Percentiles rank a stretch among this genome's conserved stretches.
These are phyloP conservation scores for Pipistrellus pipistrellus DNA, from an alignment of 2,797 vertebrate species.

Conservation along the genomic window DNA sequence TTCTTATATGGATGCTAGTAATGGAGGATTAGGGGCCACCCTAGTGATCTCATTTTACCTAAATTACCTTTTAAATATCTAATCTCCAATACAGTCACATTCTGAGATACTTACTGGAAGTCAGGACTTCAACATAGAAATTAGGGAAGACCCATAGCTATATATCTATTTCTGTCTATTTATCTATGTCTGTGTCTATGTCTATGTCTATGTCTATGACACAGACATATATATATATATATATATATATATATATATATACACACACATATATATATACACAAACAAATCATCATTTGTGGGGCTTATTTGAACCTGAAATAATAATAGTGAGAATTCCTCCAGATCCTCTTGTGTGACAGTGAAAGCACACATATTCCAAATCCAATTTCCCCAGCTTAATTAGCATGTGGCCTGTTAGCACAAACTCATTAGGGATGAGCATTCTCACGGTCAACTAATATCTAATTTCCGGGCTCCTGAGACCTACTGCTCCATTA, in stretches of 20 bases:
- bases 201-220: background rate
- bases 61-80: background rate
- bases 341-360: background rate
- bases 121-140: background rate
- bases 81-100: background rate
- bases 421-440: conserved; percentile 66
- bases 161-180: background rate
- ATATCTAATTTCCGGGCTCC: conserved; percentile 68
- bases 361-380: background rate
- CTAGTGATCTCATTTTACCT: conserved; percentile 3
- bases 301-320: background rate
- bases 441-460: conserved; percentile 54
- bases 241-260: too few relatives aligned
- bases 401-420: conserved; percentile 73
- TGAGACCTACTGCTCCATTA: conserved; percentile 61
- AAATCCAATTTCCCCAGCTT: conserved; percentile 64
- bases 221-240: background rate
- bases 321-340: background rate
- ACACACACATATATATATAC: background rate
- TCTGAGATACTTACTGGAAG: background rate
- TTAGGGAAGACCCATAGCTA: background rate
- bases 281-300: background rate
- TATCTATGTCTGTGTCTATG: background rate
- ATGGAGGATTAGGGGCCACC: background rate
- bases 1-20: background rate